Base-by-base conservation (phyloP, 2,797 vertebrate species). In the Merluccius polli region DNA sequence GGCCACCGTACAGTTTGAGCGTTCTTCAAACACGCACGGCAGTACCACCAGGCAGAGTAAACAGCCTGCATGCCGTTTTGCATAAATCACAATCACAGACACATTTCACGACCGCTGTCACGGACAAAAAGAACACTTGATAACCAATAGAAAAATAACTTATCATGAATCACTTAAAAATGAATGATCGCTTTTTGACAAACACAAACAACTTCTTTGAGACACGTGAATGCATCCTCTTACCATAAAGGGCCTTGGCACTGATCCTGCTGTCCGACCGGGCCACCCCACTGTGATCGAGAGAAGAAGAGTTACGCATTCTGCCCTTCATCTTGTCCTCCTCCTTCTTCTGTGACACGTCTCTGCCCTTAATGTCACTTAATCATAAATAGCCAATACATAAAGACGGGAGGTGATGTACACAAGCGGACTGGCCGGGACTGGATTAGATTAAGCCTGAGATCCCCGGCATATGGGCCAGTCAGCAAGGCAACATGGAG, bases 221-320 rank as follows among this genome's bases (percentile, higher is more conserved):
- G 16, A 52, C 18, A 15, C 7, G 44, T 21, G 44, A 1, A 52
- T 15, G 44, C 29, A 48, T 70, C 68, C 15, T 75, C 94, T 93
- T 87, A 95, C 94, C 94, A 0, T 94, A 95, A 71, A 95, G 91
- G 86, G 94, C 93, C 91, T 95, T 95, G 84, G 94, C 94, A 77
- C 93, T 95, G 82, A 94, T 82, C 89, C 90, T 95, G 93, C 93
- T 94, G 91, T 95, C 93, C 30, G 93, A 92, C 87, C 93, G 89
- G 77, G 92, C 91, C 91, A 94, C 92, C 75, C 91, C 94, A 91
- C 94, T 95, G 92, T 86, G 92, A 90, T 87, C 85, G 89, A 85
- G 92, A 73, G 88, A 84, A 72, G 88, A 36, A 12, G 85, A 76
- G 80, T 93, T 89, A 92, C 76, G 88, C 52, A 86, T 86, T 74